Base-by-base conservation (phyloP, 2,888 invertebrate genomes). In the Clusia tigrina region DNA sequence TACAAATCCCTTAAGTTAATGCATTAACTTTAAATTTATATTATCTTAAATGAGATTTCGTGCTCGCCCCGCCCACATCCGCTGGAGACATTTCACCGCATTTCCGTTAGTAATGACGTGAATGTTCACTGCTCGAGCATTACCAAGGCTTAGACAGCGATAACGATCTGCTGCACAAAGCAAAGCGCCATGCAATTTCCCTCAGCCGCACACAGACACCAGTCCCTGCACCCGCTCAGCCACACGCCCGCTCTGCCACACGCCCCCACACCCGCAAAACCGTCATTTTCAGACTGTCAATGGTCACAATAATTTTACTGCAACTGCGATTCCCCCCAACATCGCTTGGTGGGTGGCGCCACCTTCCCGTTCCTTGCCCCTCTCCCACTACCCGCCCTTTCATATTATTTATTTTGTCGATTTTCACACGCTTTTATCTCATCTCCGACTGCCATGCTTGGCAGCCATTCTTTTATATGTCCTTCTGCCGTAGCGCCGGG, bases 251-350 rank as follows among this genome's bases (percentile, higher is more conserved):
- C n/a, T 3, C 42, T 12, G 6, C 32, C 9, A 3, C 42, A 6
- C 6, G 32, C 6, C 32, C 32, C 32, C 6, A 32, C 32, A 12
- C 32, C 32, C 32, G 12, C 32, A 32, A 32, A 12, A 12, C 32
- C 5, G 32, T 12, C 5, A 12, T 32, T 12, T 9, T 32, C 6
- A 5, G 5, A 26, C 60, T 55, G 60, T 61, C 56, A 61, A 61
- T 52, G 61, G 61, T 61, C 38, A 61, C 55, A 48, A 61, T 38
- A 56, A 61, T 52, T 54, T 54, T 60, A 42, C 32, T 9, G 6
- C 32, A 32, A 32, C 32, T 32, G 32, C 12, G n/a, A n/a, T n/a
- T n/a, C n/a, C n/a, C n/a, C 32, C 12, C 12, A 32, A 5, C 6
- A 32, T 32, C 32, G n/a, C n/a, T n/a, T n/a, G n/a, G n/a, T n/a